A percentile compares a stretch with the other conserved stretches of the same genome.
Evolutionary conservation across 2,113 vertebrate genomes (phyloP).

Genomic region (Neotoma lepida): DNA sequence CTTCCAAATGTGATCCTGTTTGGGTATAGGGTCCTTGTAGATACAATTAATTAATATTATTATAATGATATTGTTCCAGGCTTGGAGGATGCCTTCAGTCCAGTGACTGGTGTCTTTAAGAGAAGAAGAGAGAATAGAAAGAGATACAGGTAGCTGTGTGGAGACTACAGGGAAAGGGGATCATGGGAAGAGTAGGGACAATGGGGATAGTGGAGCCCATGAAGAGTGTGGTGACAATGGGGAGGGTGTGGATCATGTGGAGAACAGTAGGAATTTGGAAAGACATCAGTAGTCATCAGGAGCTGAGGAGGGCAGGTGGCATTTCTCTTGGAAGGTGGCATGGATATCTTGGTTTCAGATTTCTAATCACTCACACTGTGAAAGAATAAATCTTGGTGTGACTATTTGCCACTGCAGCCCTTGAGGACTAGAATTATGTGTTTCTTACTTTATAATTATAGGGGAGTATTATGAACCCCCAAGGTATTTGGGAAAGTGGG

Average conservation of each 20-base stretch:
- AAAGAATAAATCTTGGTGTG: background rate
- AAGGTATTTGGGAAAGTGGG: background rate
- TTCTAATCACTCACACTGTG: background rate
- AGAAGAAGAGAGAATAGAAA: background rate
- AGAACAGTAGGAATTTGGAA: background rate
- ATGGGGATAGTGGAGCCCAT: background rate
- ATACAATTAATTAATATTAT: background rate
- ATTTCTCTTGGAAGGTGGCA: background rate
- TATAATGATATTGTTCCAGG: background rate
- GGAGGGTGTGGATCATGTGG: background rate
- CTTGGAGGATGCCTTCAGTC: background rate
- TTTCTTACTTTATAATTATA: background rate
- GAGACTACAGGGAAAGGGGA: background rate
- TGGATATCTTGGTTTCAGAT: background rate
- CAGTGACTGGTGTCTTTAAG: background rate
- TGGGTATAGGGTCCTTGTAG: background rate
- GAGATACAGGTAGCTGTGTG: background rate
- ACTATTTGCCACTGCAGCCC: background rate
- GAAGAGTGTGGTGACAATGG: background rate
- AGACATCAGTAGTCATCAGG: background rate
- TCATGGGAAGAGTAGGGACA: background rate
- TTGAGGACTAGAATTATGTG: background rate
- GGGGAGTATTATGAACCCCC: background rate
- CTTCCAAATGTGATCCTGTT: background rate
- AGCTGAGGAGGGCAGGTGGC: background rate